phyloP scores from a whole-genome alignment of 2,797 vertebrate species.

The Pangasius mekongensis region DNA sequence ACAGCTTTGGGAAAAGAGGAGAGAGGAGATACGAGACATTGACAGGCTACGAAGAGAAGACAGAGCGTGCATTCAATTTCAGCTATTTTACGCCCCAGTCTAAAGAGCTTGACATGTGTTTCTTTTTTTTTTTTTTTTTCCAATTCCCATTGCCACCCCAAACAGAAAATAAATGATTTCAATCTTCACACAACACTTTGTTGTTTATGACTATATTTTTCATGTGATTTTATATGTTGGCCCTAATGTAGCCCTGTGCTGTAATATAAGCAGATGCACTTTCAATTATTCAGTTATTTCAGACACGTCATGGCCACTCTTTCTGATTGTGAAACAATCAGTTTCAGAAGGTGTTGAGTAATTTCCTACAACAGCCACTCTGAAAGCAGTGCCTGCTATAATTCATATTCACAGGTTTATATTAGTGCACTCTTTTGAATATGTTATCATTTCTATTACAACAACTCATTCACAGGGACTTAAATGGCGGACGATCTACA shows the following conservation, averaged over 20 bases:
- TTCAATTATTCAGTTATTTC: not conserved
- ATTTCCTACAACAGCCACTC: not conserved
- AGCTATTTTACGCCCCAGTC: not conserved
- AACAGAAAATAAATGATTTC: conserved; percentile 5
- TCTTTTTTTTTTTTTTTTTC: not conserved
- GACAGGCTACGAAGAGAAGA: conserved; percentile 3
- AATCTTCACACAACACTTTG: not conserved
- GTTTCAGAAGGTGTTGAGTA: not conserved
- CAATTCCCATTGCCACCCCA: not conserved
- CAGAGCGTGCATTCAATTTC: conserved; percentile 12
- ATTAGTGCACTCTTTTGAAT: not conserved
- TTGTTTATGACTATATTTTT: not conserved
- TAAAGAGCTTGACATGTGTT: not conserved
- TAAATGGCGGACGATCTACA: not conserved
- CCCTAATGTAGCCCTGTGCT: not conserved
- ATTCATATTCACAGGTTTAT: not conserved
- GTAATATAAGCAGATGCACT: not conserved
- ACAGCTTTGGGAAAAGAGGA: conserved; percentile 3
- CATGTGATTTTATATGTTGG: not conserved
- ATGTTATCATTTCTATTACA: not conserved
- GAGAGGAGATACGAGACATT: conserved; percentile 17
- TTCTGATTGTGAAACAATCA: not conserved
- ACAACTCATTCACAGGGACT: not conserved
- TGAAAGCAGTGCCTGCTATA: not conserved
- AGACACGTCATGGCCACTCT: not conserved